phyloP scores from a whole-genome alignment of 2,113 vertebrate genomes.

The Chauna torquata region DNA sequence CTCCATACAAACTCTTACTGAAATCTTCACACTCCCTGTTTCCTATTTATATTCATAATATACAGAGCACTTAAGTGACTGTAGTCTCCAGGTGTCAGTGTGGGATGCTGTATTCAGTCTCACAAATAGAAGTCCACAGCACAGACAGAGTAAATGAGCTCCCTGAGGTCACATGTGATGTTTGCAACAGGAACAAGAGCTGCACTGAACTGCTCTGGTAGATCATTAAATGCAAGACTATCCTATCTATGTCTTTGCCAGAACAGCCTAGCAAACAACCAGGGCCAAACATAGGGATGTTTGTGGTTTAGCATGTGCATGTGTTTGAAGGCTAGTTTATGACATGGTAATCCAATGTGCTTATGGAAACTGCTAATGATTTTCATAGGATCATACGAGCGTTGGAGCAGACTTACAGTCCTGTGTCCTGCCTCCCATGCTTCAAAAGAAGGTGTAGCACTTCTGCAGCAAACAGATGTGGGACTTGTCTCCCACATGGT shows the following conservation, averaged over 20 bases:
- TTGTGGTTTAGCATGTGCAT: fast-evolving
- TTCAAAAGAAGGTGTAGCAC: neutral
- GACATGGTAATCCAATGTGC: neutral
- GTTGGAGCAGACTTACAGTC: neutral
- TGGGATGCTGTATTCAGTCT: neutral
- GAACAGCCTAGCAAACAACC: neutral
- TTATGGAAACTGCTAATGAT: neutral
- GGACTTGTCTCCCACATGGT: neutral
- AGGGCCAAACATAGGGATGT: neutral
- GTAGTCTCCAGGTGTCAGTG: neutral
- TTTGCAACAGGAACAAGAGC: neutral
- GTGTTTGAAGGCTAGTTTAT: neutral
- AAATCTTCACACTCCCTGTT: neutral
- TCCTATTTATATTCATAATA: neutral
- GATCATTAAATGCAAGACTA: neutral
- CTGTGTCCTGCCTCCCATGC: neutral
- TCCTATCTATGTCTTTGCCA: neutral
- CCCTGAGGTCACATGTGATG: neutral
- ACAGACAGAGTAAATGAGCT: neutral
- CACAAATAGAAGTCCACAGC: neutral
- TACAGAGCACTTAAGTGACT: neutral
- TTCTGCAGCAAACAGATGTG: neutral
- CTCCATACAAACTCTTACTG: neutral
- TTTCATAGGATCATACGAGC: neutral
- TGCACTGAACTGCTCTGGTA: neutral